Conservation (phyloP, 2,888 invertebrate genomes). For the Melipona bicolor region DNA sequence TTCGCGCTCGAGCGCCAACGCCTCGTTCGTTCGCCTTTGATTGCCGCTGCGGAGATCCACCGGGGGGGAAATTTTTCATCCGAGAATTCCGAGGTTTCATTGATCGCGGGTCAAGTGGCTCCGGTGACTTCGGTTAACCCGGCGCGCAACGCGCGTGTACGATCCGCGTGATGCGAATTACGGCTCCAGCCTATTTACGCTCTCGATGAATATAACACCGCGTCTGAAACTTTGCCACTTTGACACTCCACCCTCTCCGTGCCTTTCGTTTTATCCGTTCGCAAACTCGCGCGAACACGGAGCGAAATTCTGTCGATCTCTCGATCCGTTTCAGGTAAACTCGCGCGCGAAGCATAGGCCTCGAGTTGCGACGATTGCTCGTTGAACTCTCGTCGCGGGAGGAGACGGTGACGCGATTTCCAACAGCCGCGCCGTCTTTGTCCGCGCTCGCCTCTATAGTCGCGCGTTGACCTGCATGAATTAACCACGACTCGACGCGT, state of each 20-base stretch:
- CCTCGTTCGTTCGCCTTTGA: slow-evolving; percentile 25
- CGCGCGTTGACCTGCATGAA: slow-evolving; percentile 49
- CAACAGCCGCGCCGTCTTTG: slow-evolving; percentile 27
- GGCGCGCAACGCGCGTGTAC: slow-evolving; percentile 57
- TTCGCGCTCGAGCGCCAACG: slow-evolving; percentile 24
- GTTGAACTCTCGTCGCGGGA: too few relatives aligned
- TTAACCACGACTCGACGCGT: slow-evolving; percentile 24
- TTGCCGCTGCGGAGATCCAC: slow-evolving; percentile 34
- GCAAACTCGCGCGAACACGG: too few relatives aligned
- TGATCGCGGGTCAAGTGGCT: slow-evolving; percentile 77
- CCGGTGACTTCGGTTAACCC: slow-evolving; percentile 73
- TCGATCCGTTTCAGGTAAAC: slow-evolving; percentile 74
- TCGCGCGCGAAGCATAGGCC: not conserved
- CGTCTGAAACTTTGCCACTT: not conserved
- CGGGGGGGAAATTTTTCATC: slow-evolving; percentile 51
- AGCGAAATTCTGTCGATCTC: not conserved
- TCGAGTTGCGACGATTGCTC: slow-evolving; percentile 28
- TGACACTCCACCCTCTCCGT: not conserved
- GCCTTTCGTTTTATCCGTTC: not conserved
- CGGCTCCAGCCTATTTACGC: slow-evolving; percentile 47
- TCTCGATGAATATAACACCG: not conserved
- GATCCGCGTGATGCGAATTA: slow-evolving; percentile 63
- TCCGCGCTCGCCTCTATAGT: slow-evolving; percentile 14
- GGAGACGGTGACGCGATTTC: slow-evolving; percentile 3
- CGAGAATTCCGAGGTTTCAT: slow-evolving; percentile 75